phyloP scores from a whole-genome alignment of 2,797 vertebrate species.

The Psittacula echo region DNA sequence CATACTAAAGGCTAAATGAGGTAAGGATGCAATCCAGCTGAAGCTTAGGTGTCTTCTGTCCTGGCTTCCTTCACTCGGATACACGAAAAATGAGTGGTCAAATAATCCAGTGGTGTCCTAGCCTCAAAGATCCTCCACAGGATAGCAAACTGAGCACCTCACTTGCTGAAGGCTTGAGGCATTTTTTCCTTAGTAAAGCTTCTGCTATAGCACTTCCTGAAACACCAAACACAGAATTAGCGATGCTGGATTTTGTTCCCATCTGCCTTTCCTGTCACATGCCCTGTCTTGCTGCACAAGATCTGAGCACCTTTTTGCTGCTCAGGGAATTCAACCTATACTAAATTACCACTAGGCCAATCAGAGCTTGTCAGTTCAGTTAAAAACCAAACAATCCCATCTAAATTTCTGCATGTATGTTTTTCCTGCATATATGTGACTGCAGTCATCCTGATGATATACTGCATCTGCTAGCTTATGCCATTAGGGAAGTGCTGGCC shows the following conservation, averaged over 20 bases:
- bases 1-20: neutral
- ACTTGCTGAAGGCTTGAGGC: neutral
- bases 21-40: neutral
- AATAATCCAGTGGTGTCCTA: neutral
- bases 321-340: neutral
- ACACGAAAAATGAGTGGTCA: neutral
- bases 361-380: constrained; percentile 20
- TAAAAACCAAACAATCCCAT: constrained; percentile 48
- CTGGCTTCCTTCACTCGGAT: neutral
- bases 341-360: neutral
- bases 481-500: neutral
- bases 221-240: neutral
- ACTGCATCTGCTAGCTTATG: neutral
- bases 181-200: neutral
- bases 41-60: neutral
- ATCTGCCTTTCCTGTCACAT: rapidly evolving
- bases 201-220: neutral
- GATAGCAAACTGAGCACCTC: neutral
- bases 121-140: neutral
- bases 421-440: constrained; percentile 9
- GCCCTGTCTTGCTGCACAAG: neutral
- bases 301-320: neutral
- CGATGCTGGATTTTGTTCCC: neutral
- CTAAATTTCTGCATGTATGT: constrained; percentile 54
- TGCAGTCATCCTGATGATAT: neutral